phyloP scores from a whole-genome alignment of 2,797 vertebrate genomes.

The Gadopsis marmoratus region DNA sequence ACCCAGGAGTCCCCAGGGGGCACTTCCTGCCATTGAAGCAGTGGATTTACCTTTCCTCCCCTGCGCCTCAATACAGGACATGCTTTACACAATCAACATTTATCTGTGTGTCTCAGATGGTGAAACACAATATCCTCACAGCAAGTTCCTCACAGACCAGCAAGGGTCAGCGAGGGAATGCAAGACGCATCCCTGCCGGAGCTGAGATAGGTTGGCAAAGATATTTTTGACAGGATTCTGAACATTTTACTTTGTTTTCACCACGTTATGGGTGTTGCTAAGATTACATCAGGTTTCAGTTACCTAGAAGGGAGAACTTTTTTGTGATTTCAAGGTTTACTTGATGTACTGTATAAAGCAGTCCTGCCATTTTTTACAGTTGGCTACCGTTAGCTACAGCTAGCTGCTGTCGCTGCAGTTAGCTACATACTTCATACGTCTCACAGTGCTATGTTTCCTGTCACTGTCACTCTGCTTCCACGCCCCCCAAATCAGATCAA shows the following conservation, averaged over 20 bases:
- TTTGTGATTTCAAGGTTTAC: not conserved
- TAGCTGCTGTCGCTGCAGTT: too few species aligned
- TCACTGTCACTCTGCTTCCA: too few species aligned
- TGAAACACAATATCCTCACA: conserved; percentile 56
- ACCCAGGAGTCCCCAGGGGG: not conserved
- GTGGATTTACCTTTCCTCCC: not conserved
- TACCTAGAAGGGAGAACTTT: not conserved
- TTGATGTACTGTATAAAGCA: too few species aligned
- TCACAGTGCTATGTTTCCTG: too few species aligned
- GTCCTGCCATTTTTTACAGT: too few species aligned
- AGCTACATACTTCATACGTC: too few species aligned
- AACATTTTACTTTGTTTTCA: not conserved
- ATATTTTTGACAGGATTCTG: not conserved
- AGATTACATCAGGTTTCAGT: not conserved
- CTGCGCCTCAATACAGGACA: conserved; percentile 12
- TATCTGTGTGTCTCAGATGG: conserved; percentile 53
- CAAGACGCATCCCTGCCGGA: not conserved
- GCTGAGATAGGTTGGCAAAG: not conserved
- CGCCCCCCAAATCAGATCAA: too few species aligned
- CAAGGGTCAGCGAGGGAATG: conserved; percentile 13
- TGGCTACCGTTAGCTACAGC: too few species aligned
- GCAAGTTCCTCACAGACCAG: conserved; percentile 43
- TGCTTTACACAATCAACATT: conserved; percentile 44
- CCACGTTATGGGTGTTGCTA: not conserved
- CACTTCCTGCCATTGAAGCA: conserved; percentile 72